Evolutionary conservation across 2,113 vertebrate species (phyloP).

Genomic region (Apaloderma vittatum): DNA sequence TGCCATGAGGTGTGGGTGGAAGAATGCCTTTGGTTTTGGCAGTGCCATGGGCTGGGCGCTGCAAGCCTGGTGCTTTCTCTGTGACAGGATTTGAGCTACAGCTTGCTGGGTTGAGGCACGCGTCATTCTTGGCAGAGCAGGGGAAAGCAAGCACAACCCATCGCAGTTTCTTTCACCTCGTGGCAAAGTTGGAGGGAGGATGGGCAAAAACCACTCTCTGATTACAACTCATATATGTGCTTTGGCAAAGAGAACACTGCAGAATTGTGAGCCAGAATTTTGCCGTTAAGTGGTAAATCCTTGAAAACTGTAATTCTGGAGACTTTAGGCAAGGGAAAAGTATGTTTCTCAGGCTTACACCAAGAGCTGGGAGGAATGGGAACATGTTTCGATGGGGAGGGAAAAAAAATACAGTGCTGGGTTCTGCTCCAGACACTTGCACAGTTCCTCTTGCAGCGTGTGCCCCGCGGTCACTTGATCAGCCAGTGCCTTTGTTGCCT

Average conservation of each 20-base stretch:
- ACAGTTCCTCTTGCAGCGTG: neutral
- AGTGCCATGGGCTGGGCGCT: neutral
- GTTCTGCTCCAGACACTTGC: neutral
- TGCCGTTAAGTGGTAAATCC: constrained; percentile 50
- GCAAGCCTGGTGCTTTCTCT: neutral
- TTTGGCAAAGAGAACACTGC: constrained; percentile 38
- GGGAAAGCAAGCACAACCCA: neutral
- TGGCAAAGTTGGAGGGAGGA: constrained; percentile 43
- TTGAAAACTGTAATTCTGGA: constrained; percentile 37
- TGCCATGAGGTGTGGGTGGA: neutral
- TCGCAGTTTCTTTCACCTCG: constrained; percentile 9
- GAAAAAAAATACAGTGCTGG: neutral
- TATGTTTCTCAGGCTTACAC: neutral
- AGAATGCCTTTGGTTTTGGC: neutral
- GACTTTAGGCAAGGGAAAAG: neutral
- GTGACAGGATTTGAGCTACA: neutral
- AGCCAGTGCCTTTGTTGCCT: neutral
- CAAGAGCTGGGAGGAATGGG: neutral
- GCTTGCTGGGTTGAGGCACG: neutral
- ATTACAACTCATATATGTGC: constrained; percentile 38
- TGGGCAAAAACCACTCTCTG: neutral
- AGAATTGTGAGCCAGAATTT: constrained; percentile 45
- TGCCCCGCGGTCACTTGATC: fast-evolving
- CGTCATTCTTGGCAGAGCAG: neutral
- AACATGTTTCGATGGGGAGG: neutral